Conservation (phyloP, 2,113 vertebrate species). For the Pelvicachromis taeniatus region DNA sequence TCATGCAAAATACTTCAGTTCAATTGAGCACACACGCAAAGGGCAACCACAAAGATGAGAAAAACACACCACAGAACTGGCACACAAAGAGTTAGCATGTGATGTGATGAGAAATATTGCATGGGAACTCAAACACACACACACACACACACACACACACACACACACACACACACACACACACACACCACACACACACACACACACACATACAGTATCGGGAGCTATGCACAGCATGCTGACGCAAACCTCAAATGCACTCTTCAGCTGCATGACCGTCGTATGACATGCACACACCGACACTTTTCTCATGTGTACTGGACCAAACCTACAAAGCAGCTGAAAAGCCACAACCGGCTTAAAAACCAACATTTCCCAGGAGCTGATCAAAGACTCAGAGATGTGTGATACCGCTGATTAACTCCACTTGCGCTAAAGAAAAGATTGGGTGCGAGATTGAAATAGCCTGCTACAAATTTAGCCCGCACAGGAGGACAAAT, state of each 20-base stretch:
- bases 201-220: background rate
- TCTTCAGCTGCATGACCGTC: background rate
- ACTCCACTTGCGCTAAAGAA: background rate
- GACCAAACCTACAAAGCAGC: background rate
- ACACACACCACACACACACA: too few species aligned
- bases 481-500: background rate
- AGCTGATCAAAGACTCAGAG: background rate
- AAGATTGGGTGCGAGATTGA: background rate
- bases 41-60: background rate
- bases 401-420: background rate
- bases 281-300: background rate
- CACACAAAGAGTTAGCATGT: conserved; percentile 20
- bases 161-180: background rate
- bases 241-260: conserved; percentile 3
- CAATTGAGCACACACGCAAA: background rate
- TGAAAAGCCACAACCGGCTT: background rate
- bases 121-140: background rate
- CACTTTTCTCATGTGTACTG: background rate
- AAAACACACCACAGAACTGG: background rate
- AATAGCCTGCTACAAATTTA: background rate
- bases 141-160: background rate
- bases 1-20: background rate
- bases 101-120: background rate
- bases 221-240: background rate
- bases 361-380: background rate